Evolutionary conservation across 2,113 vertebrate genomes (phyloP).

Genomic region (Desmodus rotundus): DNA sequence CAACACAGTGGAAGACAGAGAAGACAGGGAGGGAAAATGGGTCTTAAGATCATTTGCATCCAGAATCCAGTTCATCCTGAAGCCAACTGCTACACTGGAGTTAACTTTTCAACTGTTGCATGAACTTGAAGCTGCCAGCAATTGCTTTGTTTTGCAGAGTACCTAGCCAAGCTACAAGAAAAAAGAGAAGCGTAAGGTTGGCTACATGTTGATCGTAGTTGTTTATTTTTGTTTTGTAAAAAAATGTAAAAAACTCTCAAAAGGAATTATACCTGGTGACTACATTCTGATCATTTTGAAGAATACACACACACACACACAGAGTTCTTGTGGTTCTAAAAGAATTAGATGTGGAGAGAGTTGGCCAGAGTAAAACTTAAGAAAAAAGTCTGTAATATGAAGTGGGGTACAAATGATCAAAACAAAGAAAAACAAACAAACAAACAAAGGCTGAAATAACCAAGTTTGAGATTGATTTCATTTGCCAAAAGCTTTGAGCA

Average conservation of each 20-base stretch:
- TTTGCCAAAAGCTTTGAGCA: constrained; percentile 20
- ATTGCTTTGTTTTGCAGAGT: neutral
- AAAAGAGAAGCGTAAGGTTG: neutral
- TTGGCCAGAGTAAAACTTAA: neutral
- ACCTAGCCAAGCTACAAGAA: neutral
- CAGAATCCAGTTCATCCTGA: neutral
- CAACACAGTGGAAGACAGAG: neutral
- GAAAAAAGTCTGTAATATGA: neutral
- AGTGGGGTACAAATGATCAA: neutral
- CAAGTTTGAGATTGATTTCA: neutral
- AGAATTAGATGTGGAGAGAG: neutral
- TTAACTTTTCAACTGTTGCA: neutral
- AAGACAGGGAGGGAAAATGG: neutral
- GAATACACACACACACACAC: neutral
- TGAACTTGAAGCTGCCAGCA: neutral
- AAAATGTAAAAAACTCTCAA: neutral
- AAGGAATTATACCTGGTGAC: neutral
- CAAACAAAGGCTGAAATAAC: neutral
- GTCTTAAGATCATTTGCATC: neutral
- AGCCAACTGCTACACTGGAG: neutral
- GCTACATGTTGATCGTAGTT: neutral
- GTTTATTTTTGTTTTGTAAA: constrained; percentile 4
- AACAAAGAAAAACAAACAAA: neutral
- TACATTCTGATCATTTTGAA: constrained; percentile 20
- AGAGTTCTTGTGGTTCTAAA: neutral